Evolutionary conservation across 2,113 vertebrate genomes (phyloP).

Genomic region (Cyphomyrus plagiostoma): DNA sequence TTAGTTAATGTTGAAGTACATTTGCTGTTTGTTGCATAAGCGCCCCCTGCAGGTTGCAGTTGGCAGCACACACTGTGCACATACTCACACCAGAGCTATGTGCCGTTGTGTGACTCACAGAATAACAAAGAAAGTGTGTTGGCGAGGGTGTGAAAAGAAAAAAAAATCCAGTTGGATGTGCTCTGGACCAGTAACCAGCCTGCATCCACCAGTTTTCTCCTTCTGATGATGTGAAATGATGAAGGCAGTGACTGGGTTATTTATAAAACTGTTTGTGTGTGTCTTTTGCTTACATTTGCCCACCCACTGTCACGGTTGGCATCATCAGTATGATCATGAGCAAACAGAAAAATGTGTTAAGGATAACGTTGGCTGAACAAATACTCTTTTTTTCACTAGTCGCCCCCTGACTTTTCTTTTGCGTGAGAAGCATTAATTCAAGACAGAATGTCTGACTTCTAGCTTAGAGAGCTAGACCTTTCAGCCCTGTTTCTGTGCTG

Average conservation of each 20-base stretch:
- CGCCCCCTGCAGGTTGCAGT: background rate
- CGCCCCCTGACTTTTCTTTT: background rate
- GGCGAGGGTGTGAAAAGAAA: background rate
- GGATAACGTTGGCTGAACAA: background rate
- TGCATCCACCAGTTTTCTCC: background rate
- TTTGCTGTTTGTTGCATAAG: background rate
- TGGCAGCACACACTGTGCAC: background rate
- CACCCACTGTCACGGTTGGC: background rate
- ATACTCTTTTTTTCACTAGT: background rate
- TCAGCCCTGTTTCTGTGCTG: background rate
- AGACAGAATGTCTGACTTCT: background rate
- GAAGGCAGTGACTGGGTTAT: background rate
- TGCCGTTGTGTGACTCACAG: background rate
- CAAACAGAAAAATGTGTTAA: background rate
- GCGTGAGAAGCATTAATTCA: background rate
- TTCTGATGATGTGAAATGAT: background rate
- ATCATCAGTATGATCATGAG: background rate
- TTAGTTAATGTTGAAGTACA: background rate
- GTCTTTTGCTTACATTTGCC: conserved; percentile 10
- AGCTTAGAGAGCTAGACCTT: background rate
- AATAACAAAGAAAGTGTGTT: background rate
- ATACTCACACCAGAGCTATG: background rate
- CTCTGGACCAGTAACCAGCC: background rate
- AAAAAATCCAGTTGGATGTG: background rate
- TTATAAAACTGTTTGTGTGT: conserved; percentile 1